Base-by-base conservation (phyloP, 2,888 invertebrate species). In the Chrysina gloriosa region DNA sequence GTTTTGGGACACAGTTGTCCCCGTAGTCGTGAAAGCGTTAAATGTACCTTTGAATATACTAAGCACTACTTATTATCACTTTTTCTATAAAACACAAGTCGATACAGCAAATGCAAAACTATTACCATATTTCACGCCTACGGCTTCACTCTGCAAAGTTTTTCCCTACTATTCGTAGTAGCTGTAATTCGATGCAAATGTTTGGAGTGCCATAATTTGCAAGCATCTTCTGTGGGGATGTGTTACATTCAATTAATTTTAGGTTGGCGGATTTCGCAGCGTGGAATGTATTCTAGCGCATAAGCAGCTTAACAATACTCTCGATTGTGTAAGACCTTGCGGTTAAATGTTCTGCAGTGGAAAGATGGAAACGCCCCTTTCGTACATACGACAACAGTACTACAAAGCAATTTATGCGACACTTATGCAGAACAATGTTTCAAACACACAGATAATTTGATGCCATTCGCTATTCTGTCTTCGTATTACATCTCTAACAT, bases 251-350 rank as follows among this genome's bases (percentile, higher is more conserved):
- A 58, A 58, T 58, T 58, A 58, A 58, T 58, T 39, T 36, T 39
- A 58, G 42, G 58, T 39, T 39, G 58, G 58, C 39, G 58, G 39
- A 58, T 58, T 42, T 39, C 39, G 39, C 2, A 25, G 25, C 16
- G 39, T 39, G 58, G 39, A 58, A 25, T 39, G 58, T 58, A 58
- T 48, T 50, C 63, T 69, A 75, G 72, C 76, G 74, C 75, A 75
- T 79, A 79, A 79, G 78, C 73, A 77, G 78, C 77, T 78, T 77
- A 78, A 78, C 77, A 76, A 77, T 77, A 72, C 73, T 75, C 74
- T 70, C 76, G 73, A 78, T 78, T 79, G 77, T 78, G 79, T 76
- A 77, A 74, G 76, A 78, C 19, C 76, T 74, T 76, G 79, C 69
- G 79, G 79, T 76, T 79, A 76, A 16, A 39, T 11, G 14, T 39